A percentile compares a stretch with the other conserved stretches of the same genome.
Evolutionary conservation across 2,888 invertebrate species (phyloP).

Genomic region (Mesorhabditis belari): DNA sequence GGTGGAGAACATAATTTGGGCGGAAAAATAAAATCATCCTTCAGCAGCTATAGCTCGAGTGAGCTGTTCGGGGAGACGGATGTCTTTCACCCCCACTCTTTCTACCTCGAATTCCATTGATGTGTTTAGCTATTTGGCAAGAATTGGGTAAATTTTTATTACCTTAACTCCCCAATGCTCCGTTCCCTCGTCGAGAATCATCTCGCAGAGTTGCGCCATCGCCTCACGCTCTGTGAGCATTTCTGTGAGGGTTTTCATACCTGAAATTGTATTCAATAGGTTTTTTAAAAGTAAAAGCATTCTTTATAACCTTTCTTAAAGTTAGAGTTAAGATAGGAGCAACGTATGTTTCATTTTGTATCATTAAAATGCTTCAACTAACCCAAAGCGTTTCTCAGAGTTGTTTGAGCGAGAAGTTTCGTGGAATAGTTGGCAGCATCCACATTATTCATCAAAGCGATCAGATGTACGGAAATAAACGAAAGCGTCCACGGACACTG

Average conservation of each 20-base stretch:
- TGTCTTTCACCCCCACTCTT: slow-evolving; percentile 63
- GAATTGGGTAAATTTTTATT: neutral
- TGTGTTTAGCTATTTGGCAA: neutral
- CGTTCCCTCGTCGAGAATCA: slow-evolving; percentile 54
- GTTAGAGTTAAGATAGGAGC: neutral
- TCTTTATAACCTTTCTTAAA: neutral
- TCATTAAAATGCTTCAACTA: neutral
- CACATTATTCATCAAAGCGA: slow-evolving; percentile 53
- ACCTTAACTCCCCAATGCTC: slow-evolving; percentile 54
- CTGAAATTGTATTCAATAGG: slow-evolving; percentile 53
- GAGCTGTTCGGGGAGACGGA: slow-evolving; percentile 69
- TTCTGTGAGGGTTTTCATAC: slow-evolving; percentile 89
- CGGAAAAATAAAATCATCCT: too few relatives aligned
- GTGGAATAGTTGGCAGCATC: slow-evolving; percentile 65
- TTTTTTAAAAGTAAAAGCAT: neutral
- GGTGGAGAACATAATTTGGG: too few relatives aligned
- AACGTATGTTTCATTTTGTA: neutral
- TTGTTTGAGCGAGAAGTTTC: slow-evolving; percentile 61
- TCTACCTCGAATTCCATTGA: slow-evolving; percentile 38
- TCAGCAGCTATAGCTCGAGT: slow-evolving; percentile 78
- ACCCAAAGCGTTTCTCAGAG: slow-evolving; percentile 71
- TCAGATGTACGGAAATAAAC: slow-evolving; percentile 52
- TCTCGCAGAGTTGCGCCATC: slow-evolving; percentile 53
- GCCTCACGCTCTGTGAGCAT: slow-evolving; percentile 86
- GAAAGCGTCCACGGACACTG: slow-evolving; percentile 46